Base-by-base conservation (phyloP, 1,140 invertebrate genomes). In the Littorina saxatilis region DNA sequence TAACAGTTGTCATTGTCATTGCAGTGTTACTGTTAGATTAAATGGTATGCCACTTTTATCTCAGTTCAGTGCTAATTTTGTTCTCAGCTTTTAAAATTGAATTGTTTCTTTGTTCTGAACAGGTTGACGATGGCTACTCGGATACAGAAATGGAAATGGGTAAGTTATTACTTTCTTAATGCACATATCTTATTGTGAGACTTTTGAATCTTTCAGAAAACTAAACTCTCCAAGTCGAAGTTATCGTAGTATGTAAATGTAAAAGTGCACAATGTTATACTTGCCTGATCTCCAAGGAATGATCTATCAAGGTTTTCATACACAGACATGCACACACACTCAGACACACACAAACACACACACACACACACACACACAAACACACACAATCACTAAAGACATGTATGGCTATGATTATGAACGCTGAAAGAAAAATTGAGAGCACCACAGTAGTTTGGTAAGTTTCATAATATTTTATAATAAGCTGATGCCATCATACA, bases 111-210 rank as follows among this genome's bases (percentile, higher is more conserved):
- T 52, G 66, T 82, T 29, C 81, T 82, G 79, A 84, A 15, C 74
- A 87, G 85, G 87, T 87, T 82, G 89, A 90, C 83, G 89, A 88
- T 79, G 84, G 82, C 70, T 84, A 39, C 73, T 90, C 89, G 32
- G 89, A 90, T 68, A 82, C 73, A 79, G 88, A 90, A 76, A 83
- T 84, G 75, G 74, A 84, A 55, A 79, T 80, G 70, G 85, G 87
- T 86, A 80, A 79, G 81, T n/a, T 83, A 72, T 70, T 32, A 73
- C 32, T 35, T 4, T 32, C 74, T 39, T 39, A 11, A n/a, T 7
- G 4, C 7, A n/a, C 58, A 40, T 80, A 47, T 37, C 40, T 47
- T 27, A 15, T 27, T 68, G 23, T 75, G 20, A 66, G 55, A 50
- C 37, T 15, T 77, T 3, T 15, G 23, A 27, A 32, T 72, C n/a